Conservation (phyloP, 1,140 invertebrate genomes). For the Harpegnathos saltator region DNA sequence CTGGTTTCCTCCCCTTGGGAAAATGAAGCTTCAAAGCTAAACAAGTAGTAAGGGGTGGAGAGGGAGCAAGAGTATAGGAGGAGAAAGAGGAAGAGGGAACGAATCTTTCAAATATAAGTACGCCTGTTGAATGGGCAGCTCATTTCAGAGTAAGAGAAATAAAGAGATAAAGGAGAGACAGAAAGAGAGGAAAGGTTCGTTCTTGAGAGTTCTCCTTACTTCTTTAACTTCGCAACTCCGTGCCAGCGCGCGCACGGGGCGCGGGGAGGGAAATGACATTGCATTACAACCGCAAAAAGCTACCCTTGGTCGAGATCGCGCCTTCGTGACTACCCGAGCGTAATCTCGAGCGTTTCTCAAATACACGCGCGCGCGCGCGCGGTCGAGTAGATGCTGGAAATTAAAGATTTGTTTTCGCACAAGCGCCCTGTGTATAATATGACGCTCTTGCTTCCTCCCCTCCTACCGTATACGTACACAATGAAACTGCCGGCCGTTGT, state of each 20-base stretch:
- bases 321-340: background rate
- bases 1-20: background rate
- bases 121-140: slow-evolving; percentile 38
- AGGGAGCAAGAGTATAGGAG: no score
- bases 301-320: no score
- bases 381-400: slow-evolving; percentile 12
- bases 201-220: slow-evolving; percentile 5
- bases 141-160: background rate
- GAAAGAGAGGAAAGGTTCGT: background rate
- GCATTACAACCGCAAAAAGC: slow-evolving; percentile 29
- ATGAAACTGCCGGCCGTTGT: slow-evolving; percentile 6
- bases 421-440: background rate
- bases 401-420: slow-evolving; percentile 41
- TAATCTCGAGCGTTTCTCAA: background rate
- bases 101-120: slow-evolving; percentile 30
- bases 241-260: no score
- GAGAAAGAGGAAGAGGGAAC: background rate
- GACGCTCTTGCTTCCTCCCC: background rate
- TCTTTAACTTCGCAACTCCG: slow-evolving; percentile 31
- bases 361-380: slow-evolving; percentile 7
- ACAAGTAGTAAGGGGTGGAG: background rate
- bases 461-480: no score
- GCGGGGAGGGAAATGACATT: slow-evolving; percentile 18
- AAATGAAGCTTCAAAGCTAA: slow-evolving; percentile 29
- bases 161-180: background rate